Evolutionary conservation across 2,888 invertebrate species (phyloP).

Genomic region (Tortrix viridana): DNA sequence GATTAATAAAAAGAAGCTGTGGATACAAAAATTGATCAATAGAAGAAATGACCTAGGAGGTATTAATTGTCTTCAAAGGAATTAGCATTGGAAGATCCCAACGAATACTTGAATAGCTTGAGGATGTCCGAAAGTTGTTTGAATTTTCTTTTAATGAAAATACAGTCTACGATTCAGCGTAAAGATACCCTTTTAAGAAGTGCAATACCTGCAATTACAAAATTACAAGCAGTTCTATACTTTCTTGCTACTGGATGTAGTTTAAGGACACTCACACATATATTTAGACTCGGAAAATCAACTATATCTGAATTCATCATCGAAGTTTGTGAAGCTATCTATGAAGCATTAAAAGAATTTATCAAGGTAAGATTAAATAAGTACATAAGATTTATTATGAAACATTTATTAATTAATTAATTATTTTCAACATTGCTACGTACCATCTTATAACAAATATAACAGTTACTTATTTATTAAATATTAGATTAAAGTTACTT

Average conservation of each 20-base stretch:
- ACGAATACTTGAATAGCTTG: background rate
- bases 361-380: constrained; percentile 44
- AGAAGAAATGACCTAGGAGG: too few relatives aligned
- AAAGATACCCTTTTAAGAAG: constrained; percentile 23
- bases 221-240: constrained; percentile 40
- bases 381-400: constrained; percentile 25
- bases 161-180: constrained; percentile 20
- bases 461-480: constrained; percentile 19
- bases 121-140: background rate
- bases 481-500: too few relatives aligned
- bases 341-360: constrained; percentile 42
- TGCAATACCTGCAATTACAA: constrained; percentile 11
- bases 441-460: constrained; percentile 22
- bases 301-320: constrained; percentile 44
- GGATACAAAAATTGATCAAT: background rate
- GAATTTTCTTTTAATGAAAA: constrained; percentile 3
- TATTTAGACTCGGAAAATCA: constrained; percentile 45
- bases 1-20: constrained; percentile 11
- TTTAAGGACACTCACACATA: constrained; percentile 44
- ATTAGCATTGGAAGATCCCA: background rate
- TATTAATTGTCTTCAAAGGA: too few relatives aligned
- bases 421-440: constrained; percentile 31
- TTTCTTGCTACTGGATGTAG: constrained; percentile 45
- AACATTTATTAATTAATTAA: constrained; percentile 36
- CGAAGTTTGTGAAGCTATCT: constrained; percentile 45